phyloP scores from a whole-genome alignment of 1,140 invertebrate species.

The Lepeophtheirus salmonis region DNA sequence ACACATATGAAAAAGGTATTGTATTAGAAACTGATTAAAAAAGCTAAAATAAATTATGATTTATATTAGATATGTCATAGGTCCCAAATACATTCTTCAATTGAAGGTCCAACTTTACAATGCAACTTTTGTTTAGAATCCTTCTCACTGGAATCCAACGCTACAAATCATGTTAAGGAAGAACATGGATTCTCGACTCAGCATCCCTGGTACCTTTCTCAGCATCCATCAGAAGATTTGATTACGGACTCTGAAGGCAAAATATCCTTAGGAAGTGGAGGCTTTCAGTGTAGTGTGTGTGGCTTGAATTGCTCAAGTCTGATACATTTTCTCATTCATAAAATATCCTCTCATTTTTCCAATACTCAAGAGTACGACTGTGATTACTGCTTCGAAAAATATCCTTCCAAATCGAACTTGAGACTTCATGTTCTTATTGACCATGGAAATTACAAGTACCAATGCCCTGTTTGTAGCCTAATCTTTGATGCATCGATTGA shows the following conservation, averaged over 20 bases:
- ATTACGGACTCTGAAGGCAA: not conserved
- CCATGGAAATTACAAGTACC: conserved; percentile 6
- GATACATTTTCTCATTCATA: not conserved
- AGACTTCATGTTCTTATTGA: conserved; percentile 1
- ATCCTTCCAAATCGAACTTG: not conserved
- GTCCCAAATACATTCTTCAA: not conserved
- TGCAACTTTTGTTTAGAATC: not conserved
- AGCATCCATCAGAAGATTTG: too few species aligned
- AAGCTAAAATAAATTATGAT: too few species aligned
- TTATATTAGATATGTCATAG: not conserved
- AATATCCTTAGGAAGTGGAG: not conserved
- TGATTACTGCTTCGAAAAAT: not conserved
- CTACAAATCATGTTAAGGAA: not conserved
- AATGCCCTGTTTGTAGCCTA: not conserved
- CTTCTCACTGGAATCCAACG: not conserved
- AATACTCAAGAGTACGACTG: not conserved
- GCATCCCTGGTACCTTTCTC: not conserved
- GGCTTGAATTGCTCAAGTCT: not conserved
- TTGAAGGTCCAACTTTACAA: not conserved
- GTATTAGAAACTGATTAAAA: too few species aligned
- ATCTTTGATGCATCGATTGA: not conserved
- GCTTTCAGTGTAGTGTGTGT: not conserved
- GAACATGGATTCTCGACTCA: not conserved
- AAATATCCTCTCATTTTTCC: not conserved
- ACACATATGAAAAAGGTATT: not conserved